Evolutionary conservation across 2,888 invertebrate genomes (phyloP).

Genomic region (Pristionchus entomophagus): DNA sequence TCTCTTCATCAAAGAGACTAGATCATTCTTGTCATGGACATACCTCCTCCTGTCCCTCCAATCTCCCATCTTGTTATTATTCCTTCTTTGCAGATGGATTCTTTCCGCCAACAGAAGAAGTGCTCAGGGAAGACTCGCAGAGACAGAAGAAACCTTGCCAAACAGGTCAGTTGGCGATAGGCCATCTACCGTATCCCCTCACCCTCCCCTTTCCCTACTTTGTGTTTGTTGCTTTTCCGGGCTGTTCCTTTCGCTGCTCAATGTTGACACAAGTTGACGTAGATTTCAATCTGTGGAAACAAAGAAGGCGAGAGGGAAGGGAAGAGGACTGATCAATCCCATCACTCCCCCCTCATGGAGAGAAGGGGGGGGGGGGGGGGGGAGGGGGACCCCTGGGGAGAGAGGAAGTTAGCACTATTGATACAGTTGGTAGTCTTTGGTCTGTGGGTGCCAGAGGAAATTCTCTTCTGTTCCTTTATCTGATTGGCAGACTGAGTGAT

Average conservation of each 20-base stretch:
- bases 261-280: not conserved
- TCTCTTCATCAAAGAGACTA: not conserved
- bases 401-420: slow-evolving; percentile 1
- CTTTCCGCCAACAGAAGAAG: not conserved
- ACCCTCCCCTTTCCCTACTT: not conserved
- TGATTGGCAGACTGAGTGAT: slow-evolving; percentile 1
- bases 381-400: not conserved
- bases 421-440: slow-evolving; percentile 21
- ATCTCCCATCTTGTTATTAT: not conserved
- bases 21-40: not conserved
- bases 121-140: not conserved
- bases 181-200: not conserved
- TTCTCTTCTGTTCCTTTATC: not conserved
- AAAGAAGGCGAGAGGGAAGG: not conserved
- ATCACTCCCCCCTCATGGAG: not conserved
- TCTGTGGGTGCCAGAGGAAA: not conserved
- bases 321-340: slow-evolving; percentile 4
- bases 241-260: not conserved
- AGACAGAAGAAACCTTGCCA: not conserved
- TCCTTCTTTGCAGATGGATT: not conserved
- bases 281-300: slow-evolving; percentile 30
- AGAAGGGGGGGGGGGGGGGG: too few relatives aligned
- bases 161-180: not conserved
- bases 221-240: slow-evolving; percentile 8
- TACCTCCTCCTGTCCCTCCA: too few relatives aligned